Evolutionary conservation across 2,888 invertebrate species (phyloP).

Genomic region (Frankliniella intonsa): DNA sequence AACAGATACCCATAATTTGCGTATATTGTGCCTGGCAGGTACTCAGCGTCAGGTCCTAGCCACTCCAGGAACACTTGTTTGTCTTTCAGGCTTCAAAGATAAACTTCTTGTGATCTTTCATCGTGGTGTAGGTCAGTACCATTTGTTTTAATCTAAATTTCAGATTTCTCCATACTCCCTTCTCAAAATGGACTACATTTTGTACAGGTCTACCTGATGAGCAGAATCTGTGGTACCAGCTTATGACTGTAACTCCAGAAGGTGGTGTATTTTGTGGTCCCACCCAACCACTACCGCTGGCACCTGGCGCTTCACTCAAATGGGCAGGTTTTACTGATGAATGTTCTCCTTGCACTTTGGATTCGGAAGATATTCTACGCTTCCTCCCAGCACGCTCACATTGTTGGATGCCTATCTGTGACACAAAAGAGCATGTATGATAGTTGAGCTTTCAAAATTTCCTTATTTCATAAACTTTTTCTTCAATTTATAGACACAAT

Average conservation of each 20-base stretch:
- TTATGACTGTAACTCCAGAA: constrained; percentile 37
- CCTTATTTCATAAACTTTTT: constrained; percentile 31
- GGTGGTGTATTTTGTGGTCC: constrained; percentile 34
- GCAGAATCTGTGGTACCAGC: constrained; percentile 49
- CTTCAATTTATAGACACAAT: constrained; percentile 33
- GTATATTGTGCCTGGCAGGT: constrained; percentile 83
- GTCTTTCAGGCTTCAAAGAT: constrained; percentile 59
- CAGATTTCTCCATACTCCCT: constrained; percentile 14
- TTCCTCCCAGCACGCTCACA: constrained; percentile 64
- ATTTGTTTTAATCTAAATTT: constrained; percentile 29
- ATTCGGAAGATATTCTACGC: constrained; percentile 70
- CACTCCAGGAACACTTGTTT: constrained; percentile 68
- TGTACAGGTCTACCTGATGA: constrained; percentile 44
- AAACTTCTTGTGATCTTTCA: constrained; percentile 65
- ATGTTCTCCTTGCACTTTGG: constrained; percentile 72
- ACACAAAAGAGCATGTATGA: constrained; percentile 65
- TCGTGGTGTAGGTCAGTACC: constrained; percentile 49
- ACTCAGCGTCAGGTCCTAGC: constrained; percentile 75
- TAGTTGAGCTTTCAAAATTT: constrained; percentile 31
- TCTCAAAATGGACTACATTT: constrained; percentile 33
- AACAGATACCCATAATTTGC: constrained; percentile 66
- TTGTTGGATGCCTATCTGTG: constrained; percentile 77
- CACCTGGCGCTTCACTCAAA: constrained; percentile 59
- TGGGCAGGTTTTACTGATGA: constrained; percentile 80
- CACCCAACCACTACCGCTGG: constrained; percentile 54